Evolutionary conservation across 2,888 invertebrate genomes (phyloP).

Genomic region (Tiphia femorata): DNA sequence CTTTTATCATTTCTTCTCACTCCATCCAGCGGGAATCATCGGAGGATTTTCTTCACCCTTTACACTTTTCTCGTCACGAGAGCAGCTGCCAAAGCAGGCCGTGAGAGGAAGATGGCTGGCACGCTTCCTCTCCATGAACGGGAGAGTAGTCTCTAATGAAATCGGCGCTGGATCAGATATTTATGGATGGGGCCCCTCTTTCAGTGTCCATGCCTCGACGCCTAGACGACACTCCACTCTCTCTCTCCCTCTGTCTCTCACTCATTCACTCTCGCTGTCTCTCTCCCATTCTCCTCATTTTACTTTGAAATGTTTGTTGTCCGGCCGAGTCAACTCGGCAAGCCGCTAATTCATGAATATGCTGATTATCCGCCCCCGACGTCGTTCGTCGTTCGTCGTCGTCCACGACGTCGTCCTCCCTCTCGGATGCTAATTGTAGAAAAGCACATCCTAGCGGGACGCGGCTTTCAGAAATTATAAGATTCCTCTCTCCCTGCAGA

Average conservation of each 20-base stretch:
- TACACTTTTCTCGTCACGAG: not conserved
- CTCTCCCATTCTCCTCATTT: conserved; percentile 31
- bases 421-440: conserved; percentile 24
- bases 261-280: not conserved
- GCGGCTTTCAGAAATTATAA: too few species aligned
- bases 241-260: not conserved
- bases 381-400: too few species aligned
- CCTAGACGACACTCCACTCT: not conserved
- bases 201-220: not conserved
- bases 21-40: too few species aligned
- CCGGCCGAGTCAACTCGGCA: conserved; percentile 18
- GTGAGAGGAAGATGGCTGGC: not conserved
- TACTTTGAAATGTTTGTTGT: conserved; percentile 51
- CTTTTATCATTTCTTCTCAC: too few species aligned
- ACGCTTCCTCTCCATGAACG: not conserved
- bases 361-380: too few species aligned
- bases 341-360: conserved; percentile 51
- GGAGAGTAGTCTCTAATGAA: conserved; percentile 46
- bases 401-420: too few species aligned
- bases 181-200: conserved; percentile 29
- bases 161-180: conserved; percentile 37
- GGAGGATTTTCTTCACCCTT: not conserved
- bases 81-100: not conserved
- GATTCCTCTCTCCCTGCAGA: too few species aligned
- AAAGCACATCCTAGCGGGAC: conserved; percentile 28